Base-by-base conservation (phyloP, 2,888 invertebrate genomes). In the Papilio gigon region DNA sequence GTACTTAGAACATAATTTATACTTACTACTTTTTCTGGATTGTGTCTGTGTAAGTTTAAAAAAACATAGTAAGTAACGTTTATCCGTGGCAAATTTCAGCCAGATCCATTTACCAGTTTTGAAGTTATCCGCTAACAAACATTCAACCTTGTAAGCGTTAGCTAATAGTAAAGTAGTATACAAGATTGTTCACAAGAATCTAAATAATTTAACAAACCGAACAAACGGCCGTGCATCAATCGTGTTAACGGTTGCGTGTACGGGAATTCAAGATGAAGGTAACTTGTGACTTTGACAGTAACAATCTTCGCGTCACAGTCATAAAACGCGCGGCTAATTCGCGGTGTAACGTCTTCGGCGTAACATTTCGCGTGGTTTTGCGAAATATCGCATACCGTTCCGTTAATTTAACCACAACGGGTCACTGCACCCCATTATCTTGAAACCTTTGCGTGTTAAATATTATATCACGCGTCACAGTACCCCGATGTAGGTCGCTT, bases 381-480 rank as follows among this genome's bases (percentile, higher is more conserved):
- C 65, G 68, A 72, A 72, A 68, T 68, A 64, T 70, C 70, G 68
- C 67, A 69, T 68, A 65, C 70, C 68, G 72, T 68, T 68, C 63
- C 68, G 63, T 62, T 67, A 58, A 68, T 63, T 68, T 35, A 33
- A 22, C 17, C 33, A 2, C 30, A 14, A 14, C 67, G 35, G 68
- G 58, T 68, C 68, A 63, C 58, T 68, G 68, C 63, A 64, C 68
- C 68, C 62, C 58, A 60, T 61, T 67, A 63, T 63, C 58, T 63
- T 27, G 58, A 33, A 58, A 58, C 63, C 64, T 68, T 64, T 47
- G 63, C 63, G 58, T 64, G 68, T 58, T 63, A 68, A 58, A 68
- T 59, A 64, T 68, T 68, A 68, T 47, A 64, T 68, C 68, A 68
- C 58, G 63, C 42, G 44, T 56, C 42, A 44, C 30, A 33, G 60